phyloP scores from a whole-genome alignment of 2,797 vertebrate species.

The Sorex maritimensis region DNA sequence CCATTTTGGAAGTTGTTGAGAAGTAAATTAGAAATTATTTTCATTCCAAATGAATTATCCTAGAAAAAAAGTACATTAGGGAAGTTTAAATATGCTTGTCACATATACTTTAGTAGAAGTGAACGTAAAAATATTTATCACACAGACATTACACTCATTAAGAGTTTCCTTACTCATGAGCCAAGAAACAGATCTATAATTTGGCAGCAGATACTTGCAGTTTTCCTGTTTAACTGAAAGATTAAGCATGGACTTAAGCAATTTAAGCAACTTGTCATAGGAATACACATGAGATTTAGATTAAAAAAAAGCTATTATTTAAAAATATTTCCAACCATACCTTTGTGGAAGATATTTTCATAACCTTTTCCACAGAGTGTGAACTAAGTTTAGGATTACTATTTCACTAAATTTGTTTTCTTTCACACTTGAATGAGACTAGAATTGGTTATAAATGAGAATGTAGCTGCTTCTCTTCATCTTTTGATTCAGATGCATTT shows the following conservation, averaged over 20 bases:
- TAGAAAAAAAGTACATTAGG: conserved; percentile 7
- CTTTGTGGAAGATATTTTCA: not conserved
- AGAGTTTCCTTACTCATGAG: conserved; percentile 41
- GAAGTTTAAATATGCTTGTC: not conserved
- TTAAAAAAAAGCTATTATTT: conserved; percentile 23
- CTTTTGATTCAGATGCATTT: conserved; percentile 1
- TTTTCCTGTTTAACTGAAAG: conserved; percentile 46
- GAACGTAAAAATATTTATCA: conserved; percentile 42
- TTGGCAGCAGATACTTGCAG: conserved; percentile 16
- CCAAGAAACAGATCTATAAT: conserved; percentile 62
- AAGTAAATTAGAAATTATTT: conserved; percentile 48
- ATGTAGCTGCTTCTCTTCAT: not conserved
- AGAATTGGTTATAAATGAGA: not conserved
- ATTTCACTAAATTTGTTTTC: conserved; percentile 10
- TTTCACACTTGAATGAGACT: not conserved
- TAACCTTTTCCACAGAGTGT: not conserved
- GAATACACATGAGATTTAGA: not conserved
- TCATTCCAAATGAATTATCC: conserved; percentile 52
- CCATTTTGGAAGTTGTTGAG: conserved; percentile 23
- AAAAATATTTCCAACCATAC: not conserved
- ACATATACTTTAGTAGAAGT: not conserved
- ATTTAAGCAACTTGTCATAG: not conserved
- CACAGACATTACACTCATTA: conserved; percentile 3
- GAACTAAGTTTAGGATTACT: not conserved
- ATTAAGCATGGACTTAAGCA: conserved; percentile 34